Evolutionary conservation across 64 coral and sea anemone genomes (phyloP).

Genomic region (Pachyseris speciosa): DNA sequence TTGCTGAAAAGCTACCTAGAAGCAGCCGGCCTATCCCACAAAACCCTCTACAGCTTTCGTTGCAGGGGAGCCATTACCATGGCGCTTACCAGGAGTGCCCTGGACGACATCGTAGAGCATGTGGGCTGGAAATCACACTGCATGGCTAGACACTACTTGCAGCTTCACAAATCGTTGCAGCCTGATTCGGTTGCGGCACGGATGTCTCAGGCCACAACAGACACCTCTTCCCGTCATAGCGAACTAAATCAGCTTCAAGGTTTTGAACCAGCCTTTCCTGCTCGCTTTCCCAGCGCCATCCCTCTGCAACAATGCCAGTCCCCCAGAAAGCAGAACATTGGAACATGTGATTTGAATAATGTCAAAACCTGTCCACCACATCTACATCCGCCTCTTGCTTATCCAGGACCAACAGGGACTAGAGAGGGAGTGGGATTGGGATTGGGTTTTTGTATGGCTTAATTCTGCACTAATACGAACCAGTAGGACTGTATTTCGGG

Average conservation of each 20-base stretch:
- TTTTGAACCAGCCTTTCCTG: neutral
- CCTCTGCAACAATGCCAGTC: neutral
- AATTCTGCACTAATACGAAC: neutral
- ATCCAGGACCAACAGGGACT: neutral
- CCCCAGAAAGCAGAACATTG: neutral
- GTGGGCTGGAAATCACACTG: neutral
- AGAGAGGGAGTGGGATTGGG: neutral
- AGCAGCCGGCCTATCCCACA: neutral
- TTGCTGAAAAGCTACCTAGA: too few species aligned
- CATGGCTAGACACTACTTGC: neutral
- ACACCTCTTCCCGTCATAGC: neutral
- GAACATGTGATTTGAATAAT: neutral
- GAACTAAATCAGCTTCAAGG: neutral
- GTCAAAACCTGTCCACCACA: neutral
- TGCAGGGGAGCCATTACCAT: neutral
- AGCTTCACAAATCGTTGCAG: neutral
- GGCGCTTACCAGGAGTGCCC: neutral
- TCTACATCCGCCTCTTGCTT: neutral
- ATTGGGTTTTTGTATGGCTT: neutral
- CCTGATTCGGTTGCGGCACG: neutral
- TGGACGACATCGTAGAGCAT: neutral
- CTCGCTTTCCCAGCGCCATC: neutral
- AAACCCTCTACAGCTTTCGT: neutral
- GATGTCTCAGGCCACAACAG: neutral
- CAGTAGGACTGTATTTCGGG: neutral